A percentile compares a stretch with the other conserved stretches of the same genome.
These are phyloP conservation scores for Aplidium turbinatum DNA, from an alignment of 23 tunicate genomes.

Conservation along the genomic window DNA sequence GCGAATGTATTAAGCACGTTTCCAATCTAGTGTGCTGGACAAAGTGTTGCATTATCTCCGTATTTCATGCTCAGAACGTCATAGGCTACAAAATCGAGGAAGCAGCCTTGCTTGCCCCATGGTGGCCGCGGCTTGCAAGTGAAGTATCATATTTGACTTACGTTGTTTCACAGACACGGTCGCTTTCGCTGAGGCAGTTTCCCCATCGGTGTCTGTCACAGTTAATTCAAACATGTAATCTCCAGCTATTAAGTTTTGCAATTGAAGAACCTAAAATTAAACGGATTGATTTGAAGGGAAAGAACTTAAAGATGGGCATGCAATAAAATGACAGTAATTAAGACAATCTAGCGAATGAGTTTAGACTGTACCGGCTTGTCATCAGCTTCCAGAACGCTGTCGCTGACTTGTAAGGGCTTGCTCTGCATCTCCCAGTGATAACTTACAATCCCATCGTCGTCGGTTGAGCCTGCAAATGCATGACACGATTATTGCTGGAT, in stretches of 20 bases:
- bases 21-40: too few relatives aligned
- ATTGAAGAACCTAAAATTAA: slow-evolving; percentile 41
- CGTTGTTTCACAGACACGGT: slow-evolving; percentile 66
- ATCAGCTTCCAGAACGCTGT: slow-evolving; percentile 14
- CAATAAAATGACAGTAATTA: too few relatives aligned
- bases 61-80: too few relatives aligned
- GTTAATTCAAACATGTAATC: slow-evolving; percentile 73
- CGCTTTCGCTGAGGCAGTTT: slow-evolving; percentile 49
- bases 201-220: slow-evolving; percentile 85
- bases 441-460: slow-evolving; percentile 68
- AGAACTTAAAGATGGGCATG: too few relatives aligned
- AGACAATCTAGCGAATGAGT: too few relatives aligned
- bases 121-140: too few relatives aligned
- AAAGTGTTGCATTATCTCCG: too few relatives aligned
- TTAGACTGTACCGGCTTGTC: slow-evolving; percentile 40
- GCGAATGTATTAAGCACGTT: too few relatives aligned
- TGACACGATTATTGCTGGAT: neutral
- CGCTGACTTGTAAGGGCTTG: slow-evolving; percentile 56
- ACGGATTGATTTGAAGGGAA: too few relatives aligned
- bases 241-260: slow-evolving; percentile 59
- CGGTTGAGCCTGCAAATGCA: slow-evolving; percentile 18
- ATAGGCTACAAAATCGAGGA: too few relatives aligned
- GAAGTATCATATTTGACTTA: too few relatives aligned
- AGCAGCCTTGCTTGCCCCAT: too few relatives aligned
- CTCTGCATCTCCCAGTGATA: slow-evolving; percentile 66